Evolutionary conservation across 2,113 vertebrate species (phyloP).

Genomic region (Progne subis): DNA sequence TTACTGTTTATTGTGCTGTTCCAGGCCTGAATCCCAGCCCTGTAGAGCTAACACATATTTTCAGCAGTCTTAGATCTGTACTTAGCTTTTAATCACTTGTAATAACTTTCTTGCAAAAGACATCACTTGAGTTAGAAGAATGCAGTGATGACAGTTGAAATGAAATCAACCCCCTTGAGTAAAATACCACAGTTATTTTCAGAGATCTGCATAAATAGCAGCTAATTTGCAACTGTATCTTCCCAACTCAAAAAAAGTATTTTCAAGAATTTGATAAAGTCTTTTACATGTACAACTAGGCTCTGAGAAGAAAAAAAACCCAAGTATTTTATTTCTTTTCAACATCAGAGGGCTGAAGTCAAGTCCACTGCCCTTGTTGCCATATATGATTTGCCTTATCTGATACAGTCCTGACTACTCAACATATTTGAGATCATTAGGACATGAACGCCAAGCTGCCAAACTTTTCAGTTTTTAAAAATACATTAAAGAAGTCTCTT

Average conservation of each 20-base stretch:
- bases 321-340: neutral
- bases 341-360: neutral
- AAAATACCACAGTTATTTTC: constrained; percentile 29
- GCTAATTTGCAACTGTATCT: neutral
- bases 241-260: neutral
- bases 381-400: neutral
- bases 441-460: neutral
- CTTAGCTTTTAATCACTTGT: neutral
- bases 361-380: neutral
- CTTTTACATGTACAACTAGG: neutral
- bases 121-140: constrained; percentile 3
- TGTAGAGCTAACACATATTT: neutral
- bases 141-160: constrained; percentile 42
- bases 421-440: accelerated
- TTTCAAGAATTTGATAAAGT: neutral
- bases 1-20: neutral
- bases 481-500: neutral
- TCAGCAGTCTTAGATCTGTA: neutral
- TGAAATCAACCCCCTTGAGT: neutral
- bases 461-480: neutral
- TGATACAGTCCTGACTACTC: neutral
- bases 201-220: constrained; percentile 23
- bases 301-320: neutral
- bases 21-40: neutral
- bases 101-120: constrained; percentile 30